These are phyloP conservation scores for Heliocidaris tuberculata DNA, from an alignment of 35 echinoderm and acorn worm species.

Conservation along the genomic window DNA sequence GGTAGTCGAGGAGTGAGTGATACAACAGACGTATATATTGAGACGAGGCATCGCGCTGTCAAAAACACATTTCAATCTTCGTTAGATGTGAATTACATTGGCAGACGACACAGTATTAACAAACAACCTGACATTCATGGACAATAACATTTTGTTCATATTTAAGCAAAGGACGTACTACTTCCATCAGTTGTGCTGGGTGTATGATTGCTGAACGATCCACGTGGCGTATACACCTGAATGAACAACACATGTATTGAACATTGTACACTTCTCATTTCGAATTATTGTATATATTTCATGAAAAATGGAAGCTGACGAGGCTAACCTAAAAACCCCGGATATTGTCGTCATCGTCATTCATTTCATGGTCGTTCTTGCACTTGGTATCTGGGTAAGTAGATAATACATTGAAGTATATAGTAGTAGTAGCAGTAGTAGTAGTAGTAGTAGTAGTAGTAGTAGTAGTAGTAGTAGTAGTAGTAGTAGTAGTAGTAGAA, in stretches of 20 bases:
- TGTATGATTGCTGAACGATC: too few species aligned
- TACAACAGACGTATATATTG: too few species aligned
- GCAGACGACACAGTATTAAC: too few species aligned
- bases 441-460: background rate
- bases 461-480: background rate
- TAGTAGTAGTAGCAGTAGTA: background rate
- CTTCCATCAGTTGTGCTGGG: too few species aligned
- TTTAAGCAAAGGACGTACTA: too few species aligned
- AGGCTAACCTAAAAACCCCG: background rate
- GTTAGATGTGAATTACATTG: too few species aligned
- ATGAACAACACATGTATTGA: background rate
- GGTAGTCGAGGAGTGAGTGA: too few species aligned
- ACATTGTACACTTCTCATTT: background rate
- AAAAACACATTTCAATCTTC: too few species aligned
- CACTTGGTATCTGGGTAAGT: conserved; percentile 90
- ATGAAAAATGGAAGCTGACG: background rate
- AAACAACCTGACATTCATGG: too few species aligned
- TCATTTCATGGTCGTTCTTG: conserved; percentile 74
- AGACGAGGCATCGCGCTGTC: too few species aligned
- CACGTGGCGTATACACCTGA: too few species aligned
- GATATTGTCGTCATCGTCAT: conserved; percentile 86
- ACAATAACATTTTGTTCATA: too few species aligned
- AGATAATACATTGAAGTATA: background rate
- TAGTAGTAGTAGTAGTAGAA: background rate
- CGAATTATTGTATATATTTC: background rate